Base-by-base conservation (phyloP, 2,888 invertebrate genomes). In the Falcaria lacertinaria region DNA sequence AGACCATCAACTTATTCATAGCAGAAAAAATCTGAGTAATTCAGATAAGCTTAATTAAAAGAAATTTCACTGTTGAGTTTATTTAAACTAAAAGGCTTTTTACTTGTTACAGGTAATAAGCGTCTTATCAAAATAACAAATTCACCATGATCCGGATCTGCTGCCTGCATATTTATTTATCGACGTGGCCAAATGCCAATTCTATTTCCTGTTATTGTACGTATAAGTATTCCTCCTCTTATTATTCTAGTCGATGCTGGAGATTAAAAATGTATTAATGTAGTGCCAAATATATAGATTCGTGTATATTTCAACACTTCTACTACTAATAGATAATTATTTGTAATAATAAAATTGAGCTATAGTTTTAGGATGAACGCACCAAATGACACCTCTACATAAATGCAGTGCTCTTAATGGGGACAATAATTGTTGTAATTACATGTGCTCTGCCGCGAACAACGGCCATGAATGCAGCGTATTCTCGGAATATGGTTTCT, bases 381-480 rank as follows among this genome's bases (percentile, higher is more conserved):
- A 33, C 44, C 47, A 47, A 60, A 54, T 64, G 62, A 66, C 69
- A 63, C 54, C 48, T 41, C 48, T 45, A 51, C 63, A 58, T 60
- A 53, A 60, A 66, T 57, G 61, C 57, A 60, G 65, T 57, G 61
- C 57, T 60, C 56, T 57, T 64, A 59, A 71, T 69, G 60, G 65
- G 61, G 59, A 63, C 63, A 48, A 57, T 64, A 69, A 69, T 74
- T 66, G 60, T 64, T 42, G 64, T 58, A 74, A 75, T 72, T 69
- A 66, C 50, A 45, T 44, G 51, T 55, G 28, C 28, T 28, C 28
- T 39, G 51, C 53, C 48, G 52, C 52, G 51, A 50, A 44, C 52
- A 48, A 50, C 56, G 50, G 47, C 57, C 54, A 54, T 55, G 55
- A 59, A 57, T 54, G 52, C 51, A 48, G 57, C 57, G 50, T 50